Conservation (phyloP, 2,888 invertebrate genomes). For the Yponomeuta evonymella region DNA sequence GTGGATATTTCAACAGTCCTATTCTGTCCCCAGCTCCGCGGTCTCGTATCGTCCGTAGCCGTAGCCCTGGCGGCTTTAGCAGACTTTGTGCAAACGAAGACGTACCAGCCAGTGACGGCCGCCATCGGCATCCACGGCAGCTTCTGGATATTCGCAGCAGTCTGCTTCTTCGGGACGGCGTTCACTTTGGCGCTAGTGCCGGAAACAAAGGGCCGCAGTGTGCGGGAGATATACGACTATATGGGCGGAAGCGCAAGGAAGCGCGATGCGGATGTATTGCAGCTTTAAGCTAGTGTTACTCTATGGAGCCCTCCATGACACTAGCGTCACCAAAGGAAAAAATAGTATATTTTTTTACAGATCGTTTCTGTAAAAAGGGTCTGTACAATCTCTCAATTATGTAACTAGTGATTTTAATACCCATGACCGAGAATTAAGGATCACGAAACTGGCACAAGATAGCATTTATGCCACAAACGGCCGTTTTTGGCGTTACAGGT, state of each 20-base stretch:
- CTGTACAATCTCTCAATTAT: too few species aligned
- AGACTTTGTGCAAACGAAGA: constrained; percentile 18
- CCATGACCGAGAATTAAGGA: too few species aligned
- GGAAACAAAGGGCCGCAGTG: constrained; percentile 17
- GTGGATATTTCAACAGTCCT: not conserved
- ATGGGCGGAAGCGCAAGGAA: not conserved
- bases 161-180: constrained; percentile 18
- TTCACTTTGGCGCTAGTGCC: constrained; percentile 17
- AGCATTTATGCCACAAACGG: too few species aligned
- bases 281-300: not conserved
- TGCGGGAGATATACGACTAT: constrained; percentile 16
- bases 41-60: constrained; percentile 17
- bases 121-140: constrained; percentile 15
- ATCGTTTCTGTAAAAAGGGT: too few species aligned
- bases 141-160: constrained; percentile 18
- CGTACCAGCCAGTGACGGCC: constrained; percentile 9
- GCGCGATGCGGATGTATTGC: not conserved
- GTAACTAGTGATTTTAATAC: too few species aligned
- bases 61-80: constrained; percentile 15
- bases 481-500: too few species aligned
- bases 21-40: constrained; percentile 17
- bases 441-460: too few species aligned
- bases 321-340: too few species aligned
- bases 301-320: too few species aligned
- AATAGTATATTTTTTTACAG: too few species aligned